Base-by-base conservation (phyloP, 2,113 vertebrate genomes). In the Archocentrus centrarchus region DNA sequence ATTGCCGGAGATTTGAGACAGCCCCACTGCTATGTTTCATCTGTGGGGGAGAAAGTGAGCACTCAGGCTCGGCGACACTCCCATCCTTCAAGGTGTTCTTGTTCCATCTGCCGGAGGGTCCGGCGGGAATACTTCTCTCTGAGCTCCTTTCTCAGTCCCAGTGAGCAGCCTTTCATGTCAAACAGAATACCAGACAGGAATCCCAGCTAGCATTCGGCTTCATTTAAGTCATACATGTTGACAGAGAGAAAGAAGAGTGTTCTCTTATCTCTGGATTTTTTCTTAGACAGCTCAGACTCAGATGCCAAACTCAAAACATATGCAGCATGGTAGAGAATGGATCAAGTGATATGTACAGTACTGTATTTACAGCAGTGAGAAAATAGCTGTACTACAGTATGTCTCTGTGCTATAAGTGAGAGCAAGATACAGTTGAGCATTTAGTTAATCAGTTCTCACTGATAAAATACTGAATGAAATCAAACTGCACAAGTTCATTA, bases 121-220 rank as follows among this genome's bases (percentile, higher is more conserved):
- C 93, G 11, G 84, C 61, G 94, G 95, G 95, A 94, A 95, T 95
- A 92, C 84, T 91, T 91, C 88, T 86, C 92, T 93, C 84, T 92
- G 88, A 93, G 93, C 92, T 91, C 80, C 81, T 86, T 91, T 85
- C 83, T 86, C 89, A 88, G 90, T 92, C 92, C 84, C 89, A 89
- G 94, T 73, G 58, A 93, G 91, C 88, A 83, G 92, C 88, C 94
- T 95, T 95, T 96, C 94, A 96, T 95, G 94, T 96, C 93, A 94
- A 91, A 93, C 94, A 94, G 93, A 91, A 94, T 93, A 91, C 85
- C 91, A 94, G 93, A 93, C 94, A 95, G 94, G 94, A 94, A 94
- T 95, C 92, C 94, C 91, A 93, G 91, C 92, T 93, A 93, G 91
- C 89, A 87, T 82, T 92, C 92, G 75, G 89, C 92, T 94, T 93